Evolutionary conservation across 2,888 invertebrate genomes (phyloP).

Genomic region (Desoria tigrina): DNA sequence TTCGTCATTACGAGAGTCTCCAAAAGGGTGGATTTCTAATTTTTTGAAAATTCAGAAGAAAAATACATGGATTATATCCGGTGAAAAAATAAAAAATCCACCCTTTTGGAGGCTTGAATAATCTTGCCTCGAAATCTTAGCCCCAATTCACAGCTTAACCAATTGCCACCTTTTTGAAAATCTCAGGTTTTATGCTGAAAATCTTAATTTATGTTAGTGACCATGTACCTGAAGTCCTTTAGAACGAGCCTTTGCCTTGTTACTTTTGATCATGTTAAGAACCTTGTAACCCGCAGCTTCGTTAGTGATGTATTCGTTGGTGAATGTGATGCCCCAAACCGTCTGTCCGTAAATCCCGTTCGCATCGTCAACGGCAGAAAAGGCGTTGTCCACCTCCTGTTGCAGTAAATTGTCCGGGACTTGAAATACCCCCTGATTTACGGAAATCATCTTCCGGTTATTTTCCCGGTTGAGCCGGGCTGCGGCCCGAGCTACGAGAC

Average conservation of each 20-base stretch:
- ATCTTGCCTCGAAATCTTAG: too few species aligned
- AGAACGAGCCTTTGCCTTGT: conserved; percentile 37
- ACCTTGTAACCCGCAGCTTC: conserved; percentile 12
- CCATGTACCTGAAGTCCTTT: conserved; percentile 41
- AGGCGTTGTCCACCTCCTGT: conserved; percentile 34
- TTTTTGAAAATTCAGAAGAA: too few species aligned
- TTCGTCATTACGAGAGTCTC: too few species aligned
- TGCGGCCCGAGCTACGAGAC: conserved; percentile 20
- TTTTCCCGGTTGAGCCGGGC: conserved; percentile 31
- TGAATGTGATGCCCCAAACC: conserved; percentile 38
- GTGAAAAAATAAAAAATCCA: too few species aligned
- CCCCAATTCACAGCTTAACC: too few species aligned
- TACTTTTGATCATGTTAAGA: conserved; percentile 29
- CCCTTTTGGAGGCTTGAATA: too few species aligned
- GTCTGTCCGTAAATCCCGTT: conserved; percentile 36
- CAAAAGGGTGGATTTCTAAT: too few species aligned
- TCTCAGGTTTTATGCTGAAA: neutral
- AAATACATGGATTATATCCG: too few species aligned
- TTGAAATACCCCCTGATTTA: conserved; percentile 30
- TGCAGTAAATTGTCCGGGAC: conserved; percentile 11
- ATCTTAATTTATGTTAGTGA: neutral
- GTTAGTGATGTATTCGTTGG: conserved; percentile 24
- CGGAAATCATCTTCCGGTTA: conserved; percentile 18
- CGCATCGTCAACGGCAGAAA: conserved; percentile 26
- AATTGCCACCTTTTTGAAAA: too few species aligned